Evolutionary conservation across 2,113 vertebrate genomes (phyloP).

Genomic region (Echinops telfairi): DNA sequence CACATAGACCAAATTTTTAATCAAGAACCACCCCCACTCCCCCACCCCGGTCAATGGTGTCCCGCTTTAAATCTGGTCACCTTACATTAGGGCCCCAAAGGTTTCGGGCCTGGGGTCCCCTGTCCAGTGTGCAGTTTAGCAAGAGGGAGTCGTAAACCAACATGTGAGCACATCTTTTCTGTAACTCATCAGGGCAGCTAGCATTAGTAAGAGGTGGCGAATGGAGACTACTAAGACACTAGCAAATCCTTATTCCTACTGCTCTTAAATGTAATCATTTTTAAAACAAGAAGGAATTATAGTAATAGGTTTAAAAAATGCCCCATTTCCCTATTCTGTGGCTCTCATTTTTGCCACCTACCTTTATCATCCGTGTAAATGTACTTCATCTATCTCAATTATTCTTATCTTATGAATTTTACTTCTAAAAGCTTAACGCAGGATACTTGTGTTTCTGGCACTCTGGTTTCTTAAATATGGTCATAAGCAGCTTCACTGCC

Average conservation of each 20-base stretch:
- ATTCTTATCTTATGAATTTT: neutral
- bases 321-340: neutral
- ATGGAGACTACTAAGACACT: rapidly evolving
- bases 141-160: neutral
- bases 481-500: neutral
- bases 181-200: too few species aligned
- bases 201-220: neutral
- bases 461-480: neutral
- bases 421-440: neutral
- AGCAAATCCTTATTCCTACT: neutral
- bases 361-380: neutral
- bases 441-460: neutral
- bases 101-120: neutral
- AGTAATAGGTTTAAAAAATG: neutral
- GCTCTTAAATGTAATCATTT: neutral
- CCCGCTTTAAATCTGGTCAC: too few species aligned
- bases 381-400: neutral
- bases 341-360: neutral
- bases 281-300: neutral
- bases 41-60: too few species aligned
- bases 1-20: too few species aligned
- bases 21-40: too few species aligned
- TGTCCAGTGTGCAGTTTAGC: neutral
- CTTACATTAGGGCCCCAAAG: neutral
- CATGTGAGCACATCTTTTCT: neutral